A percentile compares a stretch with the other conserved stretches of the same genome.
These are phyloP conservation scores for Arothron firmamentum DNA, from an alignment of 2,113 vertebrate genomes.

Conservation along the genomic window DNA sequence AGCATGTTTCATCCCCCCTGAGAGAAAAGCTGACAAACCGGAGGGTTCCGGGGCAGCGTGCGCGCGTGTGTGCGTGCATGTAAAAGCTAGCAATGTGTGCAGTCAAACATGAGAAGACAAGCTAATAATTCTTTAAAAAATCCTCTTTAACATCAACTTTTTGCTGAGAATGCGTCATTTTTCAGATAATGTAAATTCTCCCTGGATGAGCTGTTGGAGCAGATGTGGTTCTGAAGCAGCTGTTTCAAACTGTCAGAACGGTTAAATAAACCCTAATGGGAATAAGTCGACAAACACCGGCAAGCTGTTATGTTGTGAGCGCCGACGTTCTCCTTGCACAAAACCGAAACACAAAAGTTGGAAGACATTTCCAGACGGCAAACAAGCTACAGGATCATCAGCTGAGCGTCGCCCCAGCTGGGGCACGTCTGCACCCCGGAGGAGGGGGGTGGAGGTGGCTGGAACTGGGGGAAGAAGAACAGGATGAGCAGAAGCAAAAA, in stretches of 20 bases:
- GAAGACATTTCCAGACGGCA: background rate
- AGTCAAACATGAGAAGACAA: no score
- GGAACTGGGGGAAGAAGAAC: no score
- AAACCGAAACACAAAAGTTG: background rate
- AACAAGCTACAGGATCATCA: no score
- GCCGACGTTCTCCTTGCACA: background rate
- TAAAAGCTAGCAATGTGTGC: background rate
- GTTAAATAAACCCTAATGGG: constrained; percentile 33
- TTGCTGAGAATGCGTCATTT: background rate
- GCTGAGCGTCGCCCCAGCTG: no score
- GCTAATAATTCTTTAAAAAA: background rate
- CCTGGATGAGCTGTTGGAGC: constrained; percentile 21
- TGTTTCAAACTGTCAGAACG: constrained; percentile 39
- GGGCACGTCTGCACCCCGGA: no score
- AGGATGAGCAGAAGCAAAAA: no score
- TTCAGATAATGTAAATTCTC: constrained; percentile 1
- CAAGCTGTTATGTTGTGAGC: constrained; percentile 17
- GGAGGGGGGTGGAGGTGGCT: no score
- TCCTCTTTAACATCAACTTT: background rate
- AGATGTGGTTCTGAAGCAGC: constrained; percentile 48
- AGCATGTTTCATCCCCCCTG: constrained; percentile 57
- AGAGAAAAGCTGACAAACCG: constrained; percentile 38
- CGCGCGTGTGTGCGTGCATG: background rate
- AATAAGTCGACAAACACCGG: constrained; percentile 21
- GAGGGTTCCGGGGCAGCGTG: constrained; percentile 6